A percentile compares a stretch with the other conserved stretches of the same genome.
Evolutionary conservation across 1,140 invertebrate genomes (phyloP).

Genomic region (Manduca sexta): DNA sequence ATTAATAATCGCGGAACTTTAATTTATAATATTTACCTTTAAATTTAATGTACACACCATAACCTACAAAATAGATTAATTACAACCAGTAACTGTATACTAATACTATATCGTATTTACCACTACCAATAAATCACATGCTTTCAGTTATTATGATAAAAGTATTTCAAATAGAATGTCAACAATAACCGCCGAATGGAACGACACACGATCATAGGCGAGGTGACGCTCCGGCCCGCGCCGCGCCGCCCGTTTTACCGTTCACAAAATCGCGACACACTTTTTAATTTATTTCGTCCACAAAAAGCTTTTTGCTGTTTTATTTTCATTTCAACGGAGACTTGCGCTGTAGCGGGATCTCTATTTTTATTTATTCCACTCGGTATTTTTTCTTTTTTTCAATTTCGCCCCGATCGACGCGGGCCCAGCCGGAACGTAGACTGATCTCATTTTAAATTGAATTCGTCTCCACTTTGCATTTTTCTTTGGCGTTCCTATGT

Average conservation of each 20-base stretch:
- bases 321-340: constrained; percentile 72
- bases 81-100: no score
- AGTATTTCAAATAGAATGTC: not conserved
- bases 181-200: not conserved
- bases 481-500: constrained; percentile 52
- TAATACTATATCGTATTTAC: no score
- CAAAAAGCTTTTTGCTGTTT: constrained; percentile 69
- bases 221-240: not conserved
- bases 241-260: constrained; percentile 19
- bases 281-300: constrained; percentile 73
- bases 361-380: constrained; percentile 72
- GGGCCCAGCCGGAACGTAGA: constrained; percentile 59
- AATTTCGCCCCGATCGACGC: constrained; percentile 66
- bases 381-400: constrained; percentile 61
- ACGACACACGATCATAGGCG: constrained; percentile 3
- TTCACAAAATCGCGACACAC: constrained; percentile 65
- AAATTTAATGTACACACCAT: no score
- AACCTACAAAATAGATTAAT: no score
- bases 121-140: no score
- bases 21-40: no score
- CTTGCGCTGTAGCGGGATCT: constrained; percentile 71
- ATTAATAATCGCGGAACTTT: no score
- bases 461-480: constrained; percentile 58
- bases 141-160: not conserved
- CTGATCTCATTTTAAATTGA: constrained; percentile 71